Conservation (phyloP, 2,113 vertebrate genomes). For the Myocastor coypus region DNA sequence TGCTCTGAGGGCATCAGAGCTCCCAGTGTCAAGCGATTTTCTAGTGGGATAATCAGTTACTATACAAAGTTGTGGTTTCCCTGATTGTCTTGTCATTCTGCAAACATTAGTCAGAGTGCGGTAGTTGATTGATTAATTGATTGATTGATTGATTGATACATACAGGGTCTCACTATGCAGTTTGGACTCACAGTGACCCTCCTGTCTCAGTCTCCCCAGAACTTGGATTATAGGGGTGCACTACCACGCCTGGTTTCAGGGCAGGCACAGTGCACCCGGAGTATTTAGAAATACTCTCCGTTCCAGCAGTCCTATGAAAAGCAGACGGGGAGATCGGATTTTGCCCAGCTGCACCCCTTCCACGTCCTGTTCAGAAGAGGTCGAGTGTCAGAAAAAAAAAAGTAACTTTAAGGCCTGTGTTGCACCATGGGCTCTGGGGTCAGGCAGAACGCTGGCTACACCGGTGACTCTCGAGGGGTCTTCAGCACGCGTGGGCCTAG, state of each 20-base stretch:
- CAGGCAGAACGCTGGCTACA: no score
- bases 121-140: no score
- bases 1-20: background rate
- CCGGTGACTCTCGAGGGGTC: no score
- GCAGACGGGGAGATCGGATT: background rate
- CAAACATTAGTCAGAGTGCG: background rate
- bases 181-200: no score
- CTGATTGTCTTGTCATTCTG: background rate
- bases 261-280: background rate
- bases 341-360: background rate
- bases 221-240: no score
- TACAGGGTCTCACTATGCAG: no score
- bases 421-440: no score
- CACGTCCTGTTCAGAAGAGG: accelerated
- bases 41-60: background rate
- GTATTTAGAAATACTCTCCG: background rate
- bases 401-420: background rate
- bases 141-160: no score
- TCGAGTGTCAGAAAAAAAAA: background rate
- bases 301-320: background rate
- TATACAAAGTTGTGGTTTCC: accelerated
- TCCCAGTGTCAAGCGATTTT: background rate
- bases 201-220: no score
- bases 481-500: background rate
- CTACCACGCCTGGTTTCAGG: no score